Conservation (phyloP, 2,113 vertebrate species). For the Muntiacus muntjak region DNA sequence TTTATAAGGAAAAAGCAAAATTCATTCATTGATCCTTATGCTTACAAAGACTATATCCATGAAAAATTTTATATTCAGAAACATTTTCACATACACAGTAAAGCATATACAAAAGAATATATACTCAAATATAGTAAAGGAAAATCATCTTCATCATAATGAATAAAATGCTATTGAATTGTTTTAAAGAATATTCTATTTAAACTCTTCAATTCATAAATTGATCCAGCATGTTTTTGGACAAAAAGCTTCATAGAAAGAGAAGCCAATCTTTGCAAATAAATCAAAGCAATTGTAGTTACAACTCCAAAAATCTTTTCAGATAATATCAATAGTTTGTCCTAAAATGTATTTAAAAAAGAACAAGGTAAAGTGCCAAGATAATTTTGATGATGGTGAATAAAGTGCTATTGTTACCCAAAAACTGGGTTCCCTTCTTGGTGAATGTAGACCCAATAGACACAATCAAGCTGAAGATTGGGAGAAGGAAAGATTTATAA, state of each 20-base stretch:
- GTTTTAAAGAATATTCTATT: not conserved
- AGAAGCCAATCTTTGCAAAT: not conserved
- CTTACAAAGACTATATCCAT: not conserved
- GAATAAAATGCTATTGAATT: not conserved
- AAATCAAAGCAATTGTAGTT: not conserved
- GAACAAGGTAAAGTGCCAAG: not conserved
- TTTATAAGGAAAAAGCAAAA: not conserved
- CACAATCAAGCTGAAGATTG: fast-evolving
- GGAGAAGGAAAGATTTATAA: not conserved
- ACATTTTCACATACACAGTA: not conserved
- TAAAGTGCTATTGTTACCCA: not conserved
- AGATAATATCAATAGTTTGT: not conserved
- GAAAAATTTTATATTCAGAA: not conserved
- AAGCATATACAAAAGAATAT: not conserved
- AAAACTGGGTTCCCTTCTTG: not conserved
- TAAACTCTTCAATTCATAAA: not conserved
- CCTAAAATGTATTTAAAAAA: not conserved
- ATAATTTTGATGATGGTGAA: not conserved
- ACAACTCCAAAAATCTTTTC: not conserved
- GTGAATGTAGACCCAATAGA: not conserved
- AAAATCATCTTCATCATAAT: not conserved
- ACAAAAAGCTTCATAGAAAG: not conserved
- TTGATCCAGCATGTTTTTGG: not conserved
- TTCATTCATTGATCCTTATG: not conserved
- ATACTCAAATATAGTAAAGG: not conserved